Evolutionary conservation across 1,140 invertebrate species (phyloP), one percentile per base, ranked within the genome.

Genomic region (Meloidogyne floridensis): DNA sequence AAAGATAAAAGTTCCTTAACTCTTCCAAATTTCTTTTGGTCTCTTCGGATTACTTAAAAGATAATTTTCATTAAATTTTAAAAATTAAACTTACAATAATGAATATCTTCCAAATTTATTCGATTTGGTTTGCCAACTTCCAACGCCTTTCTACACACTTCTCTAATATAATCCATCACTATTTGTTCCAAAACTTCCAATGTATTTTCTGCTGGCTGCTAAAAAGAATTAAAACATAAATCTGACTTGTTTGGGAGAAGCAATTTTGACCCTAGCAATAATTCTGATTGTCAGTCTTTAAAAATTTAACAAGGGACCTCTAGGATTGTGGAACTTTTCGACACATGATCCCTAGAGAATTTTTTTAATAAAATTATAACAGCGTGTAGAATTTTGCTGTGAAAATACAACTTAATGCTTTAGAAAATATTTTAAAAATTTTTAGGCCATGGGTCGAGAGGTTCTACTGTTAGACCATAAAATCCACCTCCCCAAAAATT

Each of bases 141-240:
- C 95, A 98, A 96, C 2, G 96, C 96, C 89, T 93, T 93, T 81
- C 93, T 92, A n/a, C 93, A 93, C 94, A 95, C 88, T 82, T 92
- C 92, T 77, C 86, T 91, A 42, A 99, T 96, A 91, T 96, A 99
- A 92, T 98, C 96, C 84, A 98, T 96, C 0, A 99, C 97, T 47
- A 99, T 91, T 92, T 98, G 96, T 92, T 99, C 97, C 13, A 99
- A 92, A 69, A 98, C 92, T 90, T 99, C 97, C 0, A 99, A 96
- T 90, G 96, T 97, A 92, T 99, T 97, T 43, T 97, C 98, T 87
- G 97, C 98, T 0, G 97, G 97, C 92, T 98, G 98, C 90, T 96
- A 94, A 91, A 78, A 86, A 42, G 9, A 18, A 13, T 2, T 51
- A 47, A 7, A 7, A 47, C 7, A 47, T 47, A 6, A 47, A 47